Evolutionary conservation across 2,113 vertebrate species (phyloP), one percentile per base, ranked within the genome.

Genomic region (Chloebia gouldiae): DNA sequence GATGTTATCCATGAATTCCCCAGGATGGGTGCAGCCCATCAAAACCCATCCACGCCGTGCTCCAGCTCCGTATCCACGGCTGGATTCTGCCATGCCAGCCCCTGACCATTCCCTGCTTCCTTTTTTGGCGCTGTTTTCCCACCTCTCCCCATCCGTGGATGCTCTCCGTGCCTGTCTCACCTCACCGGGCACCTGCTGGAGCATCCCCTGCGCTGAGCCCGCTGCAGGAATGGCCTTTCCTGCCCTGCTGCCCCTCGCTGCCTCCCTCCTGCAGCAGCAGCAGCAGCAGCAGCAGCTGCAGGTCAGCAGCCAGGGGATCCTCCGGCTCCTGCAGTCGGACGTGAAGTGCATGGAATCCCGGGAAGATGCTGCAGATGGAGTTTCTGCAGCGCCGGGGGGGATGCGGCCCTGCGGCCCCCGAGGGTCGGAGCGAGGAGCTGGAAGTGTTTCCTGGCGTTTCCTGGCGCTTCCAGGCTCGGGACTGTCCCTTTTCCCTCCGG

Each of bases 271-370:
- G 54, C 54, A n/a, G 33, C 22, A 44, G 42, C 42, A 42, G 42
- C 42, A 42, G 42, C 42, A 56, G 11, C 69, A 19, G 12, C 70
- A 15, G 51, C 80, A 25, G 72, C 56, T 31, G 92, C 81, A 39
- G 94, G 92, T 90, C 95, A 95, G 91, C 87, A 90, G 93, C 88
- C 35, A 6, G 88, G 95, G 86, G 57, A 92, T 93, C 68, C 86
- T 95, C 85, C n/a, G 2, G 7, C 81, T 94, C 95, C 96, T 92
- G 96, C 97, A 97, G 94, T 93, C 81, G 83, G 79, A 96, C 91
- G 95, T 96, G 97, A 94, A 96, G 73, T 50, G 96, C 97, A 95
- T 97, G 50, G 33, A 90, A 93, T 94, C 60, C 77, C 59, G 81
- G 95, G 39, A 61, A 81, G 94, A 30, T 8, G 90, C 73, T 86